Conservation (phyloP, 2,888 invertebrate genomes). For the Oscheius sp. region DNA sequence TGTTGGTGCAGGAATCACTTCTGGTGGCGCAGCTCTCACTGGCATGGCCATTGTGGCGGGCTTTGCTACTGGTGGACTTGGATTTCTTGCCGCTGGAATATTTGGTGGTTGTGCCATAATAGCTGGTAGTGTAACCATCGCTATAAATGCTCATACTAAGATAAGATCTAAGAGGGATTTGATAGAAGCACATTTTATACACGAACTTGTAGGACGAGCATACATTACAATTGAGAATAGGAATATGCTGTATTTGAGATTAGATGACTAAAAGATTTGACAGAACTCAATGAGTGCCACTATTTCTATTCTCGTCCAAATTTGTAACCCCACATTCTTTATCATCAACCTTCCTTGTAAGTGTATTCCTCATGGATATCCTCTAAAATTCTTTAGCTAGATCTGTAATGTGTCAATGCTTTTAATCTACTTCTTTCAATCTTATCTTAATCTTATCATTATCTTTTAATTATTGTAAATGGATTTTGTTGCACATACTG, state of each 20-base stretch:
- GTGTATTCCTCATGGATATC: too few species aligned
- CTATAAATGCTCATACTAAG: neutral
- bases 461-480: constrained; percentile 13
- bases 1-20: neutral
- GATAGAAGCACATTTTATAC: neutral
- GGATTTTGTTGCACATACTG: neutral
- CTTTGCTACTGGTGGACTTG: constrained; percentile 1
- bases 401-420: too few species aligned
- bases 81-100: neutral
- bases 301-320: too few species aligned
- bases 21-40: neutral
- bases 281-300: too few species aligned
- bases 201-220: neutral
- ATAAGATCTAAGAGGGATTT: neutral
- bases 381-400: too few species aligned
- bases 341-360: too few species aligned
- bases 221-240: neutral
- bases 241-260: neutral
- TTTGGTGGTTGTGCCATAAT: neutral
- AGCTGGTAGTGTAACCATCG: neutral
- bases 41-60: neutral
- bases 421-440: too few species aligned
- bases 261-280: neutral
- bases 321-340: too few species aligned
- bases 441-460: constrained; percentile 2